phyloP scores from a whole-genome alignment of 2,797 vertebrate genomes.

The Sitta carolinensis region DNA sequence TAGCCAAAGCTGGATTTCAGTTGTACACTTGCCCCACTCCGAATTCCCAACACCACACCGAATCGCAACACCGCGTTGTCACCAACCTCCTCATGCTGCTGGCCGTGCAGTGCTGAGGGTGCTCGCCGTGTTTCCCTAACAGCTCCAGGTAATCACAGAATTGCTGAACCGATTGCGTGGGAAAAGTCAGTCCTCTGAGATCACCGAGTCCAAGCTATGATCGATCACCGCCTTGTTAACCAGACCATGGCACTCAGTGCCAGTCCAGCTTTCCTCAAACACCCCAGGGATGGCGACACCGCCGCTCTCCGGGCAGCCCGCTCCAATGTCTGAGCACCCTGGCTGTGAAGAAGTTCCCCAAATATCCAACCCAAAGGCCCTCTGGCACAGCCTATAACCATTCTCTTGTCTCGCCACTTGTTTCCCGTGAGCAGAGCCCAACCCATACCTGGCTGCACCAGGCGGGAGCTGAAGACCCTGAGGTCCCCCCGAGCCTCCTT shows the following conservation, averaged over 20 bases:
- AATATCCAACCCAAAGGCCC: background rate
- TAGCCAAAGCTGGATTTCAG: accelerated
- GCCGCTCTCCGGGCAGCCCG: accelerated
- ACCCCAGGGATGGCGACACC: too few species aligned
- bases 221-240: background rate
- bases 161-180: accelerated
- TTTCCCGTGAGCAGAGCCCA: background rate
- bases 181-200: background rate
- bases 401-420: accelerated
- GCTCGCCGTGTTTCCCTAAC: accelerated
- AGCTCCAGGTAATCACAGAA: background rate
- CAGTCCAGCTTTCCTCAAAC: background rate
- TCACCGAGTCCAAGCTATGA: accelerated
- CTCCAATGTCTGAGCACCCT: background rate
- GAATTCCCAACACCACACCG: accelerated
- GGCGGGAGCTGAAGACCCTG: background rate
- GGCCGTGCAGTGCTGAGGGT: accelerated
- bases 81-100: accelerated
- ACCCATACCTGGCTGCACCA: too few species aligned
- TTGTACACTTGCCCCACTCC: accelerated
- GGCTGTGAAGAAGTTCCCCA: background rate
- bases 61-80: accelerated
- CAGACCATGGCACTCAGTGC: background rate
- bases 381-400: background rate
- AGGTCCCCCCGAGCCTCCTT: background rate